These are phyloP conservation scores for Martes martes DNA, from an alignment of 2,113 vertebrate genomes.

Conservation along the genomic window DNA sequence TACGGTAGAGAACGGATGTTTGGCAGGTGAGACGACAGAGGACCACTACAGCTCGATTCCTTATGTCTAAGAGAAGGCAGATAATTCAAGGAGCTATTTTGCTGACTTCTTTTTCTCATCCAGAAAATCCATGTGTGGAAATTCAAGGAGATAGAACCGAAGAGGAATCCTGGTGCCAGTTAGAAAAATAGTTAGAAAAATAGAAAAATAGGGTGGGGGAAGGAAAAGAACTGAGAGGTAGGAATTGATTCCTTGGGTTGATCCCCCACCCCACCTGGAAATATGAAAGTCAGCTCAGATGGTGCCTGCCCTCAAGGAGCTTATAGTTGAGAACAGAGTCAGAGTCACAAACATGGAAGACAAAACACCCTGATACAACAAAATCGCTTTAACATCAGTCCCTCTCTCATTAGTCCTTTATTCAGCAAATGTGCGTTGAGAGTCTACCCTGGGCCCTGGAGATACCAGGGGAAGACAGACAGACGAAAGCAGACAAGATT, in stretches of 20 bases:
- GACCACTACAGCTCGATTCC: not conserved
- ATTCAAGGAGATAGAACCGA: not conserved
- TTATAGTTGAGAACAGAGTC: not conserved
- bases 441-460: not conserved
- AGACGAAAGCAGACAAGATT: not conserved
- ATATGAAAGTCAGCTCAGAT: not conserved
- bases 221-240: not conserved
- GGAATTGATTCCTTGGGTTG: not conserved
- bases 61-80: not conserved
- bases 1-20: not conserved
- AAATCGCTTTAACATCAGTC: not conserved
- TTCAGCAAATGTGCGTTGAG: not conserved
- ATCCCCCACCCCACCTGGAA: not conserved
- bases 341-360: not conserved
- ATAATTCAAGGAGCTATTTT: not conserved
- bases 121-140: not conserved
- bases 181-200: not conserved
- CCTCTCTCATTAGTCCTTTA: not conserved
- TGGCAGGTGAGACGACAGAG: not conserved
- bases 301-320: not conserved
- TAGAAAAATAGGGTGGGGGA: not conserved
- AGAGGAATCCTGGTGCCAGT: not conserved
- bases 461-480: not conserved
- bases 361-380: not conserved
- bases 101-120: not conserved